Conservation (phyloP, 2,113 vertebrate species). For the Ovibos moschatus region DNA sequence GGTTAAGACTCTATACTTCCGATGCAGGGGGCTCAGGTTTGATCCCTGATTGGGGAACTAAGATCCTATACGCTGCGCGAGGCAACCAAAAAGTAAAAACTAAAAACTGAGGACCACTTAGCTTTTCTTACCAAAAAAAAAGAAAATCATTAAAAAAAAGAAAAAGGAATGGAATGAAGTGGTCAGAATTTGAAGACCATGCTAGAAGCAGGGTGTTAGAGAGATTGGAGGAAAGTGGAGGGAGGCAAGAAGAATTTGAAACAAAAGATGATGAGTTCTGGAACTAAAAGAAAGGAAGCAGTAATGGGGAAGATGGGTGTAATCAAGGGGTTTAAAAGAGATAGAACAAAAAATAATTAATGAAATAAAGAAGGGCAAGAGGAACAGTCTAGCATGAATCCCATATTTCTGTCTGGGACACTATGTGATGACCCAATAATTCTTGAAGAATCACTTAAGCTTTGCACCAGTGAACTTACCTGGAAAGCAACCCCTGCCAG, state of each 20-base stretch:
- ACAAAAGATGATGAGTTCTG: background rate
- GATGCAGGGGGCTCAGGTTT: background rate
- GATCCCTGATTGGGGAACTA: background rate
- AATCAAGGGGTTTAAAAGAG: background rate
- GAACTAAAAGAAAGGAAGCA: background rate
- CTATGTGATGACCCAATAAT: background rate
- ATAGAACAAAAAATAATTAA: background rate
- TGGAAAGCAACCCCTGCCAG: background rate
- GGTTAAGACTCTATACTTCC: background rate
- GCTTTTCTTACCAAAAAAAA: background rate
- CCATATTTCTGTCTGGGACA: background rate
- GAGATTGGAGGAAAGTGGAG: background rate
- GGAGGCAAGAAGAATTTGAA: background rate
- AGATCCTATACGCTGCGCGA: background rate
- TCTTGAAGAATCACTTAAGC: background rate
- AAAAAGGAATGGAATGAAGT: background rate
- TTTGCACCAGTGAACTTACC: background rate
- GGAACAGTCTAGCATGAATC: background rate
- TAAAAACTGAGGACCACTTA: background rate
- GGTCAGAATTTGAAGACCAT: background rate
- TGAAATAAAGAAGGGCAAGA: background rate
- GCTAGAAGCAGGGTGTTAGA: background rate
- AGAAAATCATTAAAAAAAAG: background rate
- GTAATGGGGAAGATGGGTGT: background rate
- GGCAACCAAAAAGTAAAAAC: background rate